Base-by-base conservation (phyloP, 2,797 vertebrate genomes). In the Arrhamphus sclerolepis region DNA sequence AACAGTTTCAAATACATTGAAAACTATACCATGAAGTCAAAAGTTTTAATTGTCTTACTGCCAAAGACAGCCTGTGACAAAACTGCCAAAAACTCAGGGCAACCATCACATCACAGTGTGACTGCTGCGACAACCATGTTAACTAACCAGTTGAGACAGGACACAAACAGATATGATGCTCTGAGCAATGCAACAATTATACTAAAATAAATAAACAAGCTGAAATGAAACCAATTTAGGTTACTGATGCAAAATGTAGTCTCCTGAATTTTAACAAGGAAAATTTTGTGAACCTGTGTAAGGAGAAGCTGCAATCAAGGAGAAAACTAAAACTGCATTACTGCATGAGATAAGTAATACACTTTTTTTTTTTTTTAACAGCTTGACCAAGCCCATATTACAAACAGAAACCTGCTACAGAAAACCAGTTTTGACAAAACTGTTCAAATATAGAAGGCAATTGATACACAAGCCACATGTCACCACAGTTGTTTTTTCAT, bases 401-500 rank as follows among this genome's bases (percentile, higher is more conserved):
- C 34, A 38, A 38, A 14, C 34, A 38, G 34, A 34, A 34, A 10
- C 31, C 31, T 34, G 1, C 28, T 1, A 2, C 31, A 34, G 31
- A 38, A 38, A 38, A 38, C 4, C 34, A 18, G 16, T 18, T 26
- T 31, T 20, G 13, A 40, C 21, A 40, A 22, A 46, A 64, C 11
- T 20, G 19, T 24, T 46, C 1, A 28, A n/a, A 20, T 49, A 10
- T 10, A 8, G 22, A 21, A 43, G 2, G 28, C 18, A n/a, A 47
- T 5, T 13, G 22, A 51, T 24, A 17, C 13, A 18, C 7, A 19
- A 43, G 9, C 19, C 11, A 34, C 7, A 46, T 10, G 0, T 67
- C 51, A 62, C 14, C 34, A 14, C 22, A 51, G 55, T 65, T 38
- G 21, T 43, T 56, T 66, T 60, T 46, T n/a, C n/a, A n/a, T n/a